Conservation (phyloP, 2,888 invertebrate species). For the Chouioia cunea region DNA sequence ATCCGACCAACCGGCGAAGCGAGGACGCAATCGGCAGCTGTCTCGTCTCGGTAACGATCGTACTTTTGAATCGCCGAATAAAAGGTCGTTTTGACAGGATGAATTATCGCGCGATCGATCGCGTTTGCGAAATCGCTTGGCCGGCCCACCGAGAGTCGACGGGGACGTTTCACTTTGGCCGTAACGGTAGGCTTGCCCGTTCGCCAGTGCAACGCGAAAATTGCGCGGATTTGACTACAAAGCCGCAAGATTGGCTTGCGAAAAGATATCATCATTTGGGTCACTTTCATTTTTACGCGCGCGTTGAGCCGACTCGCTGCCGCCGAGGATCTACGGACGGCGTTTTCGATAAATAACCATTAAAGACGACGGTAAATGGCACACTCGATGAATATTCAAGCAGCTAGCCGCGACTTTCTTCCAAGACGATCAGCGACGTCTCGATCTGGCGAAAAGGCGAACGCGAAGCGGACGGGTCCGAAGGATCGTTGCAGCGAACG, state of each 20-base stretch:
- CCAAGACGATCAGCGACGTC: slow-evolving; percentile 13
- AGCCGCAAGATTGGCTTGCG: slow-evolving; percentile 17
- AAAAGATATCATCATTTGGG: slow-evolving; percentile 14
- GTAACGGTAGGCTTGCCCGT: too few species aligned
- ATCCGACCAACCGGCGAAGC: slow-evolving; percentile 35
- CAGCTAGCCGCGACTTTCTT: slow-evolving; percentile 20
- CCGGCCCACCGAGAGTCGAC: too few species aligned
- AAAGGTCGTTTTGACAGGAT: slow-evolving; percentile 48
- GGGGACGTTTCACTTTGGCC: too few species aligned
- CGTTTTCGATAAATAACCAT: slow-evolving; percentile 25
- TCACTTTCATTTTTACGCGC: slow-evolving; percentile 39
- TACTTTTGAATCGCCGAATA: slow-evolving; percentile 63
- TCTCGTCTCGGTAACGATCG: slow-evolving; percentile 65
- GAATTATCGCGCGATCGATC: too few species aligned
- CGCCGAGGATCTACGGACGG: slow-evolving; percentile 10
- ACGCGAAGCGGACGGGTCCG: too few species aligned
- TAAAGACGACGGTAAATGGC: slow-evolving; percentile 1
- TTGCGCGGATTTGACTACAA: background rate
- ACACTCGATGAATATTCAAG: slow-evolving; percentile 35
- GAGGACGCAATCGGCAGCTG: slow-evolving; percentile 58
- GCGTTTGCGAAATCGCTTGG: too few species aligned
- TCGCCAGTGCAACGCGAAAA: background rate
- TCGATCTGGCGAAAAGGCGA: background rate
- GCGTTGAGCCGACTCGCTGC: background rate
- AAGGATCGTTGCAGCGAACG: too few species aligned